phyloP scores from a whole-genome alignment of 2,113 vertebrate genomes.

The Eclectus roratus region DNA sequence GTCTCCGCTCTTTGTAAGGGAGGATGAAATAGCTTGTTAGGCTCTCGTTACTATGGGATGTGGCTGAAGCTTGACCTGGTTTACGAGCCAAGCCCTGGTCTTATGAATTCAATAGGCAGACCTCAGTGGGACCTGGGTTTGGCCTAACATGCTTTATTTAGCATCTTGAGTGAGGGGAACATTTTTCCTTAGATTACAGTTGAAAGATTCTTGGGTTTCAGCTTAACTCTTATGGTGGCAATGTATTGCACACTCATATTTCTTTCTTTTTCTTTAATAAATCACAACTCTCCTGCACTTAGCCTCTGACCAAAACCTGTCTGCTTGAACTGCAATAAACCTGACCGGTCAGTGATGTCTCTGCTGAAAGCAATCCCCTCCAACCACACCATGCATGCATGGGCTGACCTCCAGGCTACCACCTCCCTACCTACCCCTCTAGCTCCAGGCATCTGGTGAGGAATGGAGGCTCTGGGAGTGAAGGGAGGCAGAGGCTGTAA shows the following conservation, averaged over 20 bases:
- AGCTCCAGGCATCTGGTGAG: neutral
- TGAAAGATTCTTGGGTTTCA: constrained; percentile 63
- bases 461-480: neutral
- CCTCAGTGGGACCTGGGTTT: constrained; percentile 44
- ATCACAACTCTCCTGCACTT: constrained; percentile 9
- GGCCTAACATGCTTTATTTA: constrained; percentile 35
- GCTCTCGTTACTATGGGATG: constrained; percentile 18
- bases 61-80: constrained; percentile 40
- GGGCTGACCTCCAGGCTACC: neutral
- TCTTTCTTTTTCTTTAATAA: constrained; percentile 30
- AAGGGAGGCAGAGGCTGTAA: neutral
- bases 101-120: neutral
- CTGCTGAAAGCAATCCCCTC: neutral
- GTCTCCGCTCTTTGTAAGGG: neutral
- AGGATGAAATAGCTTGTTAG: constrained; percentile 9
- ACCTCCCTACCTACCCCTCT: neutral
- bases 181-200: constrained; percentile 48
- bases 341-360: neutral
- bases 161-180: constrained; percentile 5
- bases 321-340: neutral
- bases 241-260: neutral
- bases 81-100: constrained; percentile 13
- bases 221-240: constrained; percentile 2
- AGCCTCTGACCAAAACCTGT: constrained; percentile 29
- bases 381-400: neutral